Percentiles rank a stretch among this genome's conserved stretches.
These are phyloP conservation scores for Diadumene lineata DNA, from an alignment of 92 coral and sea anemone species.

Conservation along the genomic window DNA sequence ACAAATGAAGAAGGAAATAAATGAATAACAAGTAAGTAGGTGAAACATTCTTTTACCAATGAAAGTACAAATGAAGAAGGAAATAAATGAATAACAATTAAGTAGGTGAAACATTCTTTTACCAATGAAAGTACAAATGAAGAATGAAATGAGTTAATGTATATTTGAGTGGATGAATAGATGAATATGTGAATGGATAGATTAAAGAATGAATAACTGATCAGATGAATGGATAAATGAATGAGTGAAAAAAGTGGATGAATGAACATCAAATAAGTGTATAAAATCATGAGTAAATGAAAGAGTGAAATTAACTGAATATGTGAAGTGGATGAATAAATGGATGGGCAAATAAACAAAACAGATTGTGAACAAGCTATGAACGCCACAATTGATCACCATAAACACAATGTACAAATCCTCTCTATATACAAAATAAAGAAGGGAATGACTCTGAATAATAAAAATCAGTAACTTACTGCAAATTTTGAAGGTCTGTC, in stretches of 20 bases:
- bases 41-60: no score
- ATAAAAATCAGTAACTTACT: slow-evolving; percentile 39
- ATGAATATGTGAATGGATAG: slow-evolving; percentile 2
- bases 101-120: no score
- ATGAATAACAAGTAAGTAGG: no score
- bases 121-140: not conserved
- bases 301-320: not conserved
- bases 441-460: not conserved
- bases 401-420: no score
- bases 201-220: not conserved
- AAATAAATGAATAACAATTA: no score
- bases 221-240: not conserved
- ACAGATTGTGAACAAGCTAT: no score
- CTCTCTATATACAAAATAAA: no score
- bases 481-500: slow-evolving; percentile 85
- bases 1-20: no score
- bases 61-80: no score
- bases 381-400: no score
- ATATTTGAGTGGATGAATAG: not conserved
- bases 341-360: not conserved
- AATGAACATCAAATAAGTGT: no score
- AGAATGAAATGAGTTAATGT: not conserved
- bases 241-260: not conserved
- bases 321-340: not conserved
- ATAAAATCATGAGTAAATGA: slow-evolving; percentile 6